phyloP scores from a whole-genome alignment of 2,113 vertebrate genomes.

The Drymodes brunneopygia region DNA sequence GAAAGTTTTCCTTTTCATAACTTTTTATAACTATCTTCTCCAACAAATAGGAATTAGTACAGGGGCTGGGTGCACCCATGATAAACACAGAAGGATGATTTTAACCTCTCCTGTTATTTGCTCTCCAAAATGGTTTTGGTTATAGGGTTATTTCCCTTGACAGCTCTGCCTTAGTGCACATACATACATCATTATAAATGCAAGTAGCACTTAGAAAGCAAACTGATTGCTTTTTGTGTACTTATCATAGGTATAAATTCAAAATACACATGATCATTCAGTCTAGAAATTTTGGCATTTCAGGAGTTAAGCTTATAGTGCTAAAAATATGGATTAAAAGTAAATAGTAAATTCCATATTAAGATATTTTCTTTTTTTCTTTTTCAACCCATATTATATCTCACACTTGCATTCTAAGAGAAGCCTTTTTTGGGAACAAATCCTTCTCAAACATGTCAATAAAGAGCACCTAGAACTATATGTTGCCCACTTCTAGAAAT shows the following conservation, averaged over 20 bases:
- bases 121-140: not conserved
- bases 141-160: not conserved
- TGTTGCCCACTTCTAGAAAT: not conserved
- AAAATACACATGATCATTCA: not conserved
- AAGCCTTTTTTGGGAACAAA: not conserved
- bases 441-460: not conserved
- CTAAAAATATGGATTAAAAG: not conserved
- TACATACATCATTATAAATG: not conserved
- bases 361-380: not conserved
- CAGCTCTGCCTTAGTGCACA: not conserved
- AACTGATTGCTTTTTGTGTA: not conserved
- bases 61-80: not conserved
- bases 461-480: not conserved
- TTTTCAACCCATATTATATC: not conserved
- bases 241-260: not conserved
- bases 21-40: not conserved
- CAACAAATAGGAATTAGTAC: not conserved
- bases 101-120: not conserved
- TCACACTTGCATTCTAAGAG: not conserved
- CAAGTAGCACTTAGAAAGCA: not conserved
- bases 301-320: not conserved
- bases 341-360: not conserved
- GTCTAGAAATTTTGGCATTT: not conserved
- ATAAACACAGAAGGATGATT: not conserved
- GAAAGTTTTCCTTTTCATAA: not conserved